A percentile compares a stretch with the other conserved stretches of the same genome.
phyloP scores from a whole-genome alignment of 1,140 invertebrate genomes.

The Papilio glaucus region DNA sequence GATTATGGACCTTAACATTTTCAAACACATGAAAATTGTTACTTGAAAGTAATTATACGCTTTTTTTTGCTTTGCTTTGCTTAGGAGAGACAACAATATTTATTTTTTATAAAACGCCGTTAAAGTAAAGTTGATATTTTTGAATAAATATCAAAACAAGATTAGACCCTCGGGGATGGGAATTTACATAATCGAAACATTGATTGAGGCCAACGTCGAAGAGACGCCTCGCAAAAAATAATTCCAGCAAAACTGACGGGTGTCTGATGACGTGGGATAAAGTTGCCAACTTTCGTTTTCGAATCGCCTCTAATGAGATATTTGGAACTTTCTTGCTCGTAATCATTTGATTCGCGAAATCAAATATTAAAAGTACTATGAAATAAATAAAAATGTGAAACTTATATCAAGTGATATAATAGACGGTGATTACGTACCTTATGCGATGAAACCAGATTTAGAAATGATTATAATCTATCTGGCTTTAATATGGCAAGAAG shows the following conservation, averaged over 20 bases:
- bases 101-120: neutral
- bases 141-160: conserved; percentile 35
- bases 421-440: neutral
- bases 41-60: too few relatives aligned
- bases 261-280: neutral
- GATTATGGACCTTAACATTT: too few relatives aligned
- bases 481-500: too few relatives aligned
- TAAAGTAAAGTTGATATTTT: conserved; percentile 36
- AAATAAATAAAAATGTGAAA: neutral
- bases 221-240: conserved; percentile 27
- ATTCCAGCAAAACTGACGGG: neutral
- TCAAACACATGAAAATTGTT: too few relatives aligned
- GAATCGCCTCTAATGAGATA: conserved; percentile 15
- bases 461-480: neutral
- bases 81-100: neutral
- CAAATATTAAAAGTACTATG: neutral
- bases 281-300: neutral
- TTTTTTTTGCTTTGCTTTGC: too few relatives aligned
- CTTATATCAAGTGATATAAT: too few relatives aligned
- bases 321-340: neutral
- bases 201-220: conserved; percentile 63
- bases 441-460: neutral
- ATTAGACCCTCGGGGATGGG: conserved; percentile 41
- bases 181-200: conserved; percentile 80
- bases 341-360: neutral